These are phyloP conservation scores for Philopotamus ludificatus DNA, from an alignment of 1,140 invertebrate species.

Conservation along the genomic window DNA sequence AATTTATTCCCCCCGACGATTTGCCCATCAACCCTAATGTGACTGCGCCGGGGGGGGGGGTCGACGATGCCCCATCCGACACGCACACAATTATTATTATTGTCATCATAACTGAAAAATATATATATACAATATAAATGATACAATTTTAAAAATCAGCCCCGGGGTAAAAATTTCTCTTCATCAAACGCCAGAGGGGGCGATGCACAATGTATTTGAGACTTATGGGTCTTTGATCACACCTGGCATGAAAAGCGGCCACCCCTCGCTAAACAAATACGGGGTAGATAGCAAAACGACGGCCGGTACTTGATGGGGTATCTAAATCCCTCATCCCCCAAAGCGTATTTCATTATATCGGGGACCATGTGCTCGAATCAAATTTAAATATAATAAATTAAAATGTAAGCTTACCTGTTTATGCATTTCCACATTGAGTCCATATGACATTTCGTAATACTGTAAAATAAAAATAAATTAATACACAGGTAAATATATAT, in stretches of 20 bases:
- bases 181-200: no score
- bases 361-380: no score
- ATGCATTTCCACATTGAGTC: conserved; percentile 99
- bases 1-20: conserved; percentile 27
- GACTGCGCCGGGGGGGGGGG: conserved; percentile 2
- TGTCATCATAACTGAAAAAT: no score
- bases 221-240: conserved; percentile 13
- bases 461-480: conserved; percentile 63
- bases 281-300: neutral
- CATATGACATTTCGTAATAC: conserved; percentile 99
- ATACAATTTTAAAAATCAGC: no score
- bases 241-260: conserved; percentile 17
- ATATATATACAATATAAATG: no score
- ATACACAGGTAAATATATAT: neutral
- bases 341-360: no score
- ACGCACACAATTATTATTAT: no score
- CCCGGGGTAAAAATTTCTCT: no score
- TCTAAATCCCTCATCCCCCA: neutral
- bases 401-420: conserved; percentile 80
- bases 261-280: neutral
- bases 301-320: no score
- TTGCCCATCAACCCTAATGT: conserved; percentile 29
- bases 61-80: neutral
- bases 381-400: neutral
- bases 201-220: no score